Evolutionary conservation across 2,888 invertebrate species (phyloP).

Genomic region (Drosophila meridionalis): DNA sequence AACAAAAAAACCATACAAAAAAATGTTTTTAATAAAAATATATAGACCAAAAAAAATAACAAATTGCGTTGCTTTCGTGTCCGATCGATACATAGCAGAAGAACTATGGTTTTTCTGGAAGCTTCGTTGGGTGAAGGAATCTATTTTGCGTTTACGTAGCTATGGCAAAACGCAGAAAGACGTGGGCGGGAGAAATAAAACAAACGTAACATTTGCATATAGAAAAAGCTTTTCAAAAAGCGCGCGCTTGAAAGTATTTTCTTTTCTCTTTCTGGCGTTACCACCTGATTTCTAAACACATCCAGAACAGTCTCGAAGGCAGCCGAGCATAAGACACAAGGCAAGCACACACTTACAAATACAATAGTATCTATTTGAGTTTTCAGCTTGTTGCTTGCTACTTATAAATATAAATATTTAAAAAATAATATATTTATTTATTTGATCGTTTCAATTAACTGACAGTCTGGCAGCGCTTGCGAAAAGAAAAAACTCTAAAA

Average conservation of each 20-base stretch:
- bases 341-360: too few relatives aligned
- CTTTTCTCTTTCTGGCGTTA: not conserved
- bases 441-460: not conserved
- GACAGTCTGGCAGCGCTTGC: not conserved
- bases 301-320: not conserved
- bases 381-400: not conserved
- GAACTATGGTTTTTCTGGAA: not conserved
- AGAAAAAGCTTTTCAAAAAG: not conserved
- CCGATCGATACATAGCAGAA: not conserved
- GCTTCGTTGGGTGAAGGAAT: not conserved
- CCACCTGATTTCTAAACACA: not conserved
- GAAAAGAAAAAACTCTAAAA: not conserved
- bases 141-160: not conserved
- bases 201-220: not conserved
- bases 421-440: not conserved
- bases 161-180: not conserved
- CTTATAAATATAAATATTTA: not conserved
- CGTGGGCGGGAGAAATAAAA: not conserved
- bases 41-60: conserved; percentile 65
- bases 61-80: not conserved
- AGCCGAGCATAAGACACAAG: too few relatives aligned
- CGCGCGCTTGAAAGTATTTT: not conserved
- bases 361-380: not conserved
- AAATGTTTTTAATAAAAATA: conserved; percentile 75
- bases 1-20: conserved; percentile 56